Evolutionary conservation across 2,113 vertebrate genomes (phyloP), one percentile per base, ranked within the genome.

Genomic region (Lanius collurio): DNA sequence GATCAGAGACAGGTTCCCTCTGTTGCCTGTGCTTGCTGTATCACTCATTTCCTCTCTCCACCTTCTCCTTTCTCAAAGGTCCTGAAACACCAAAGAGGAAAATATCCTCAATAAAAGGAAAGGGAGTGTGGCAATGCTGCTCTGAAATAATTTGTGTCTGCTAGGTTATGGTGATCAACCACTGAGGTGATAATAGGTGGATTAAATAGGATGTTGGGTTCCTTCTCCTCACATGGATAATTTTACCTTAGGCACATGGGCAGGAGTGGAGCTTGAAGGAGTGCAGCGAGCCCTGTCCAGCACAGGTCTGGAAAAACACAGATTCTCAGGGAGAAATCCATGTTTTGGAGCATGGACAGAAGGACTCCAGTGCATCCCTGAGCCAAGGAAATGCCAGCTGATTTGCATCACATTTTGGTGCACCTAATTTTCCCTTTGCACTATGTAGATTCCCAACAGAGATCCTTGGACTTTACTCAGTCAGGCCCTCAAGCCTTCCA

Each of bases 221-320:
- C 26, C 23, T 85, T 52, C 49, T 64, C 19, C 56, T 73, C 31
- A 37, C 0, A 6, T 26, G n/a, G 82, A 55, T 64, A 46, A 44
- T 64, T 92, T 52, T 31, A 44, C 14, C 8, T 57, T 83, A 74
- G 46, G 33, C 37, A 37, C 5, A 4, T 22, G 15, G 41, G 35
- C 35, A 68, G 74, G 42, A 62, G 20, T 5, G 8, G 23, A 24
- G 33, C 52, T 59, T 60, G 74, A 85, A 94, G 62, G 31, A 33
- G 16, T 1, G 0, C 53, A 68, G 35, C 0, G 1, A 83, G 21
- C 8, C 42, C 39, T 67, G 56, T 21, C 31, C 31, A 55, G 49
- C 5, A 3, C 33, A 41, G 9, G 14, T 59, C 27, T 14, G 13
- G 67, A 20, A 76, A 75, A 60, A 17, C 1, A 2, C 15, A 53